phyloP scores from a whole-genome alignment of 2,888 invertebrate species.

The Candidula unifasciata region DNA sequence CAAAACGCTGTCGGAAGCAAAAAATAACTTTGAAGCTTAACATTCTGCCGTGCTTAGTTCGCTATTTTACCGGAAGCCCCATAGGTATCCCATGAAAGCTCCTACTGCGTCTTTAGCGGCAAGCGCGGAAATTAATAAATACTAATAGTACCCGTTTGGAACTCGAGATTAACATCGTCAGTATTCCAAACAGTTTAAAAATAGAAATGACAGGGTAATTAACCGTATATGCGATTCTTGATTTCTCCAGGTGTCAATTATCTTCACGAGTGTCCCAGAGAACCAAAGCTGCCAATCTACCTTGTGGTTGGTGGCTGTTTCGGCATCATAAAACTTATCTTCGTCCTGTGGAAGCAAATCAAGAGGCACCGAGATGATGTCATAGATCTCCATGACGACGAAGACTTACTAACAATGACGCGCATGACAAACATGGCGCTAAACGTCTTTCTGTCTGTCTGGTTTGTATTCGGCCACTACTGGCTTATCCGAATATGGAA shows the following conservation, averaged over 20 bases:
- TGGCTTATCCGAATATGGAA: slow-evolving; percentile 88
- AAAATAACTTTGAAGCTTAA: too few species aligned
- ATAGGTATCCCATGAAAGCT: too few species aligned
- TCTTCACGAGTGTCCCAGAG: slow-evolving; percentile 87
- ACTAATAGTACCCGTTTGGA: too few species aligned
- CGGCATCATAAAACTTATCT: slow-evolving; percentile 82
- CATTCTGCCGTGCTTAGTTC: too few species aligned
- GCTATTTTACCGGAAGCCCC: too few species aligned
- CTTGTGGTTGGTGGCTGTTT: slow-evolving; percentile 90
- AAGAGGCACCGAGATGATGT: slow-evolving; percentile 79
- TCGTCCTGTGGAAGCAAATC: slow-evolving; percentile 84
- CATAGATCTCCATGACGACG: slow-evolving; percentile 68
- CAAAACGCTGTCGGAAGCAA: too few species aligned
- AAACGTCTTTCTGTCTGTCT: slow-evolving; percentile 84
- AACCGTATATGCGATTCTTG: not conserved
- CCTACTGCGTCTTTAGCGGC: too few species aligned
- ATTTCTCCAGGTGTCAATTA: slow-evolving; percentile 86
- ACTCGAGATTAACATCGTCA: too few species aligned
- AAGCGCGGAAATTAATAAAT: too few species aligned
- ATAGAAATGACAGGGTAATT: not conserved
- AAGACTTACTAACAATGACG: slow-evolving; percentile 80
- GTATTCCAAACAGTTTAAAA: too few species aligned
- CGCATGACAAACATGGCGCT: slow-evolving; percentile 84
- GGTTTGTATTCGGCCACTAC: slow-evolving; percentile 88
- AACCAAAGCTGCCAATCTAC: slow-evolving; percentile 88